phyloP scores from a whole-genome alignment of 30 jellyfish, hydroid and myxozoan species.

The Sanderia malayensis region DNA sequence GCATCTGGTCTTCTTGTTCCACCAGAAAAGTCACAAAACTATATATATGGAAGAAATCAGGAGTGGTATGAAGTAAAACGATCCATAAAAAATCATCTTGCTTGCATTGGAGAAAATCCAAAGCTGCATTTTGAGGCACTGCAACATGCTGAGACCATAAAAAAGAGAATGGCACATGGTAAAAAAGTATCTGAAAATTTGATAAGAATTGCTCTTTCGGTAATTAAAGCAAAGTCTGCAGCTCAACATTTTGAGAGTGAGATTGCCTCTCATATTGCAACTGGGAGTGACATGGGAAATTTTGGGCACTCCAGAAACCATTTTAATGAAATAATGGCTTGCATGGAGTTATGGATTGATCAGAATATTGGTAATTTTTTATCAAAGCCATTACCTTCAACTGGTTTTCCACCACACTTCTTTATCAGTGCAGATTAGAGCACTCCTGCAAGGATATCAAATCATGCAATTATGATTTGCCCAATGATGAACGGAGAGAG shows the following conservation, averaged over 20 bases:
- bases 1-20: conserved; percentile 1
- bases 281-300: conserved; percentile 30
- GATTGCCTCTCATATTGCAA: conserved; percentile 23
- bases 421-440: not conserved
- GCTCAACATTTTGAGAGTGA: conserved; percentile 14
- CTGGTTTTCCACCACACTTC: conserved; percentile 16
- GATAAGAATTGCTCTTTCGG: conserved; percentile 10
- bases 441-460: not conserved
- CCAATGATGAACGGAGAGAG: conserved; percentile 5
- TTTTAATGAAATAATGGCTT: conserved; percentile 26
- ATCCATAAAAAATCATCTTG: not conserved
- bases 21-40: not conserved
- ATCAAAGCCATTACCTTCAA: conserved; percentile 1
- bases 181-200: conserved; percentile 9
- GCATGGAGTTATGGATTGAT: conserved; percentile 13
- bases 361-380: not conserved
- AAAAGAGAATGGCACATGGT: conserved; percentile 7
- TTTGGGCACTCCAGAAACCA: conserved; percentile 38
- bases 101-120: conserved; percentile 14
- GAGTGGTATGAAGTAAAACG: not conserved
- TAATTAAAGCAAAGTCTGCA: conserved; percentile 30
- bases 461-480: conserved; percentile 17
- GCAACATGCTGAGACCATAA: not conserved
- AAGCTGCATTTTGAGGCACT: conserved; percentile 2
- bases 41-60: conserved; percentile 6